Evolutionary conservation across 1,140 invertebrate species (phyloP).

Genomic region (Centruroides sculpturatus): DNA sequence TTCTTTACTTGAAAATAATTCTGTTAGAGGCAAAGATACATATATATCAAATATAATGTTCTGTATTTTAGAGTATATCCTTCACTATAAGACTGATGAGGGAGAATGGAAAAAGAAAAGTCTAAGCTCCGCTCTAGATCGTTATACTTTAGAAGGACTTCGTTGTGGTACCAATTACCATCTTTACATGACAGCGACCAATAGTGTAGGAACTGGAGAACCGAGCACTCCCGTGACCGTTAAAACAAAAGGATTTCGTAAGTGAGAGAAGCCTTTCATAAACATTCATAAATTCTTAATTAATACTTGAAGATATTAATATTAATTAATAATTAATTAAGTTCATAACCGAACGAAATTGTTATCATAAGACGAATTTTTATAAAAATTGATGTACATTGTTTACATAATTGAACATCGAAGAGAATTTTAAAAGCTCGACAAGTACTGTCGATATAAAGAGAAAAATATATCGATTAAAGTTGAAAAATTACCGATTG

Average conservation of each 20-base stretch:
- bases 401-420: no score
- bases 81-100: slow-evolving; percentile 10
- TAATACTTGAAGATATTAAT: not conserved
- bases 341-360: not conserved
- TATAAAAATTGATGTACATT: not conserved
- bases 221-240: slow-evolving; percentile 25
- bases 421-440: no score
- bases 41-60: not conserved
- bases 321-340: not conserved
- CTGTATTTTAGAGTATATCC: slow-evolving; percentile 7
- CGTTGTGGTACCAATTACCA: slow-evolving; percentile 52
- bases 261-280: not conserved
- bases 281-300: not conserved
- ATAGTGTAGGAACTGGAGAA: slow-evolving; percentile 28
- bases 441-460: no score
- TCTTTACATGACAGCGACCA: slow-evolving; percentile 34
- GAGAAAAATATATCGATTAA: no score
- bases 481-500: not conserved
- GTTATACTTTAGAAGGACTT: slow-evolving; percentile 41
- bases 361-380: not conserved
- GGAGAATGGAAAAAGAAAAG: slow-evolving; percentile 7
- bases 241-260: slow-evolving; percentile 32
- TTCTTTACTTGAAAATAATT: no score
- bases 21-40: no score
- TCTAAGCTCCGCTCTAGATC: slow-evolving; percentile 4